These are phyloP conservation scores for Nymphalis c-album DNA, from an alignment of 2,888 invertebrate genomes.

Conservation along the genomic window DNA sequence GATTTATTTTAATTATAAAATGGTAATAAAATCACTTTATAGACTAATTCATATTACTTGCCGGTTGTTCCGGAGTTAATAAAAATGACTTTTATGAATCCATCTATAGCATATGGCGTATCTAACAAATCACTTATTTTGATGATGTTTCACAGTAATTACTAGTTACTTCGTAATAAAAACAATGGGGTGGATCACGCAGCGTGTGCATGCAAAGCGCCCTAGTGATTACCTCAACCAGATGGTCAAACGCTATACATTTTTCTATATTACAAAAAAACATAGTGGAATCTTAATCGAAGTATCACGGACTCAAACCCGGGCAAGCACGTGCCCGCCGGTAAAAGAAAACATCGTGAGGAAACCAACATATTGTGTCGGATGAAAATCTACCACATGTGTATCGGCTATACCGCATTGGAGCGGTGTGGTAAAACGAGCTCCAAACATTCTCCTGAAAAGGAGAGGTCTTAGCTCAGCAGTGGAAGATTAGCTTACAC, in stretches of 20 bases:
- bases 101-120: conserved; percentile 39
- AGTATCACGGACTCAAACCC: too few relatives aligned
- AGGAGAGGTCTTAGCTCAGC: too few relatives aligned
- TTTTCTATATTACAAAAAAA: conserved; percentile 4
- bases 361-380: too few relatives aligned
- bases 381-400: too few relatives aligned
- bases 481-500: too few relatives aligned
- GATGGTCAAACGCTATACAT: conserved; percentile 16
- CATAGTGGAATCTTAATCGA: neutral
- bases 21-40: neutral
- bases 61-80: neutral
- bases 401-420: too few relatives aligned
- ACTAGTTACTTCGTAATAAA: conserved; percentile 57
- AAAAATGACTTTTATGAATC: conserved; percentile 14
- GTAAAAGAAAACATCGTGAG: too few relatives aligned
- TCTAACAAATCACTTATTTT: conserved; percentile 62
- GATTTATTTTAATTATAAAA: conserved; percentile 4
- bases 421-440: too few relatives aligned
- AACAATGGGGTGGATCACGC: conserved; percentile 64
- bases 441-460: too few relatives aligned
- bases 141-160: conserved; percentile 63
- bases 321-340: too few relatives aligned
- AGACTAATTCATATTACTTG: neutral
- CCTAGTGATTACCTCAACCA: conserved; percentile 27
- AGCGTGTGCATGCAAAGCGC: conserved; percentile 30